Percentiles rank a stretch among this genome's conserved stretches.
Evolutionary conservation across 2,797 vertebrate species (phyloP).

Genomic region (Glyptemys insculpta): DNA sequence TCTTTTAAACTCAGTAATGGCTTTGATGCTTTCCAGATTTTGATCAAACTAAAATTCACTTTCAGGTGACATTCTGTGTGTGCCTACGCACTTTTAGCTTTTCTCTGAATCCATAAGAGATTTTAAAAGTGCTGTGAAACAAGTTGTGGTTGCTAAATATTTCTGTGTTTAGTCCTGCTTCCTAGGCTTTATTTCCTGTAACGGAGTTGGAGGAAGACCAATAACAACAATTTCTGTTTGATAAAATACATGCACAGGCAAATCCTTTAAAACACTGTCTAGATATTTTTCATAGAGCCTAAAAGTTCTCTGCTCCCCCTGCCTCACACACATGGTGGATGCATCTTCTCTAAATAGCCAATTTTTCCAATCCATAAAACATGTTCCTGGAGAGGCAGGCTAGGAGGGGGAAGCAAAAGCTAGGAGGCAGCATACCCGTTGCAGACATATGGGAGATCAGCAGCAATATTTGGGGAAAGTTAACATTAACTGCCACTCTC

Average conservation of each 20-base stretch:
- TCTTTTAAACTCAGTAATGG: conserved; percentile 30
- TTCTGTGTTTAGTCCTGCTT: not conserved
- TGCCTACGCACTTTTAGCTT: conserved; percentile 32
- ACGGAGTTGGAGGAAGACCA: not conserved
- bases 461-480: not conserved
- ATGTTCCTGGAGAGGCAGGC: not conserved
- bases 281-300: not conserved
- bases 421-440: not conserved
- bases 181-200: not conserved
- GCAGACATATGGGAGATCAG: not conserved
- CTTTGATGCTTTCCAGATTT: conserved; percentile 31
- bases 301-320: not conserved
- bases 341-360: not conserved
- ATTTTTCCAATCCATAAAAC: not conserved
- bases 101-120: not conserved
- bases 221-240: not conserved
- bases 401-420: conserved; percentile 15
- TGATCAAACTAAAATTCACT: conserved; percentile 18
- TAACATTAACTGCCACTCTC: not conserved
- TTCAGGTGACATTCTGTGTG: conserved; percentile 43
- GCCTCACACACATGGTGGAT: not conserved
- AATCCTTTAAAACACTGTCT: not conserved
- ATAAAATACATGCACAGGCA: not conserved
- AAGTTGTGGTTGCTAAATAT: not conserved
- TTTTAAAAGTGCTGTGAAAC: not conserved